These are phyloP conservation scores for Patiria pectinifera DNA, from an alignment of 53 echinoderm and acorn worm species.

Conservation along the genomic window DNA sequence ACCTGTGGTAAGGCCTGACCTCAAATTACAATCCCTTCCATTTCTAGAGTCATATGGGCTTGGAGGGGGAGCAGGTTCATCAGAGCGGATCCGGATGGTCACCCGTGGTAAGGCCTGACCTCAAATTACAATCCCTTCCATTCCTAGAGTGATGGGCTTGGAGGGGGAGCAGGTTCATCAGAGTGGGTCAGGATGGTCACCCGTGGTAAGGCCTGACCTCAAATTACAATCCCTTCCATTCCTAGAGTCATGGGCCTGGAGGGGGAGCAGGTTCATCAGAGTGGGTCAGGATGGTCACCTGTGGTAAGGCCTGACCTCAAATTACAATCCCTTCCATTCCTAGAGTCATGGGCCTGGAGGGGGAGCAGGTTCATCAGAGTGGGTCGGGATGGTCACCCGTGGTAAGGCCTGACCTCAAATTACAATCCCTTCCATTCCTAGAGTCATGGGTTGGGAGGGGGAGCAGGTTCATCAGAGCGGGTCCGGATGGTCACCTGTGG, in stretches of 20 bases:
- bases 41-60: slow-evolving; percentile 81
- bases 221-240: slow-evolving; percentile 75
- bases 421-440: not conserved
- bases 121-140: too few species aligned
- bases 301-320: too few species aligned
- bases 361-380: too few species aligned
- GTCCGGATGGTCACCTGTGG: too few species aligned
- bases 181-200: too few species aligned
- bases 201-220: slow-evolving; percentile 49
- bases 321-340: too few species aligned
- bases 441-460: too few species aligned
- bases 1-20: slow-evolving; percentile 64
- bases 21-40: slow-evolving; percentile 55
- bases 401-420: slow-evolving; percentile 64
- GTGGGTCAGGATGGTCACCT: slow-evolving; percentile 91
- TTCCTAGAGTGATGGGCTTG: too few species aligned
- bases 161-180: too few species aligned
- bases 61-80: slow-evolving; percentile 86
- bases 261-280: slow-evolving; percentile 89
- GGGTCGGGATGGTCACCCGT: slow-evolving; percentile 33
- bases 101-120: slow-evolving; percentile 18
- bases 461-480: too few species aligned
- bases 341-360: too few species aligned
- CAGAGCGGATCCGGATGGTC: slow-evolving; percentile 96
- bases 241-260: slow-evolving; percentile 81